phyloP scores from a whole-genome alignment of 2,797 vertebrate genomes.

The Merluccius polli region DNA sequence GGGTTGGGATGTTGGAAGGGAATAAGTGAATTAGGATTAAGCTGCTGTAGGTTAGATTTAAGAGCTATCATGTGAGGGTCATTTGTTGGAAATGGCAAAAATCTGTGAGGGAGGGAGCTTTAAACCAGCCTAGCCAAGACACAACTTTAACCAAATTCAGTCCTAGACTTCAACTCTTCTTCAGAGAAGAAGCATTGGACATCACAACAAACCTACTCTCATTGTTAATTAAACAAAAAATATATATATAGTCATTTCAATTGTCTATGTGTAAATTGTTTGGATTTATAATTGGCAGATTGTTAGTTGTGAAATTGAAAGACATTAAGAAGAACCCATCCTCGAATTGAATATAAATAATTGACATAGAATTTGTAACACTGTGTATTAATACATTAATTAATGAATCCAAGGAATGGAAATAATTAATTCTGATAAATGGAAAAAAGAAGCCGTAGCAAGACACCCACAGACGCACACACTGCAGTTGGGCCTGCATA shows the following conservation, averaged over 20 bases:
- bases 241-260: not conserved
- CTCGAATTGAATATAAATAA: not conserved
- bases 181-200: no score
- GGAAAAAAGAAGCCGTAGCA: not conserved
- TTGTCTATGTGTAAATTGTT: not conserved
- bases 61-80: not conserved
- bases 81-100: not conserved
- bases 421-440: not conserved
- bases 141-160: no score
- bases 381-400: not conserved
- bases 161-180: no score
- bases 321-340: no score
- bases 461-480: not conserved
- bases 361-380: not conserved
- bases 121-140: no score
- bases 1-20: not conserved
- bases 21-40: not conserved
- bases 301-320: not conserved
- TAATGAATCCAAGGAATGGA: not conserved
- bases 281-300: not conserved
- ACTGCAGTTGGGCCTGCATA: not conserved
- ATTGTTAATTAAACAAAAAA: no score
- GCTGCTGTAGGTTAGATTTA: not conserved
- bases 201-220: no score
- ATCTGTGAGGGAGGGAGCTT: not conserved